Conservation (phyloP, 2,113 vertebrate species). For the Epinephelus lanceolatus region DNA sequence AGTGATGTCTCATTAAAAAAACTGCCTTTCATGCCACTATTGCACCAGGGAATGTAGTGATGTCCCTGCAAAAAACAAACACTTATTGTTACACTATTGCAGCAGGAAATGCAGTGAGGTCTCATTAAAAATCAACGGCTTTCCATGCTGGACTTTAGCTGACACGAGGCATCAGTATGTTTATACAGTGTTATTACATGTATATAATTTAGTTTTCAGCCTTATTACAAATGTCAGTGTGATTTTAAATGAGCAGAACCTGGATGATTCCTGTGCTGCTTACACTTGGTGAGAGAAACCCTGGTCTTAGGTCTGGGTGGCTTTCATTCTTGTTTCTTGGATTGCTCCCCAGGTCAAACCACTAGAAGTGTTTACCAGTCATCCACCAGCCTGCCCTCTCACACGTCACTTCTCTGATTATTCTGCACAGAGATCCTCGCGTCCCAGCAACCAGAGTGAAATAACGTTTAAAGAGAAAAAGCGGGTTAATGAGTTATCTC, state of each 20-base stretch:
- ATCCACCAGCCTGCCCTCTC: neutral
- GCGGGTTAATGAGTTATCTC: conserved; percentile 2
- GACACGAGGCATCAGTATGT: neutral
- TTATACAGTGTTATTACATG: neutral
- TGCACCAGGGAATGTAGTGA: too few species aligned
- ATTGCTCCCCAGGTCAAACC: neutral
- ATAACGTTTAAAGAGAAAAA: neutral
- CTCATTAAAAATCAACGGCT: too few species aligned
- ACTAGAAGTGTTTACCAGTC: neutral
- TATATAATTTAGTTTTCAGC: neutral
- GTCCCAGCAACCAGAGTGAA: neutral
- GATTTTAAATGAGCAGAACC: neutral
- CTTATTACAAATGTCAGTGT: too few species aligned
- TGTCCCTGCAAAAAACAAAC: too few species aligned
- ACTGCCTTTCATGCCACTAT: too few species aligned
- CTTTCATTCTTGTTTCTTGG: neutral
- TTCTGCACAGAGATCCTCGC: neutral
- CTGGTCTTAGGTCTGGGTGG: neutral
- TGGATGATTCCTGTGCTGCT: neutral
- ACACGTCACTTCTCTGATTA: neutral
- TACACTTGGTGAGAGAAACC: neutral
- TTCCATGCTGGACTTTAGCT: too few species aligned
- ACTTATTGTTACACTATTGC: too few species aligned
- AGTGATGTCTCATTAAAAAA: too few species aligned
- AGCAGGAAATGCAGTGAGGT: too few species aligned